Evolutionary conservation across 2,797 vertebrate species (phyloP), one percentile per base, ranked within the genome.

Genomic region (Distichodus sexfasciatus): DNA sequence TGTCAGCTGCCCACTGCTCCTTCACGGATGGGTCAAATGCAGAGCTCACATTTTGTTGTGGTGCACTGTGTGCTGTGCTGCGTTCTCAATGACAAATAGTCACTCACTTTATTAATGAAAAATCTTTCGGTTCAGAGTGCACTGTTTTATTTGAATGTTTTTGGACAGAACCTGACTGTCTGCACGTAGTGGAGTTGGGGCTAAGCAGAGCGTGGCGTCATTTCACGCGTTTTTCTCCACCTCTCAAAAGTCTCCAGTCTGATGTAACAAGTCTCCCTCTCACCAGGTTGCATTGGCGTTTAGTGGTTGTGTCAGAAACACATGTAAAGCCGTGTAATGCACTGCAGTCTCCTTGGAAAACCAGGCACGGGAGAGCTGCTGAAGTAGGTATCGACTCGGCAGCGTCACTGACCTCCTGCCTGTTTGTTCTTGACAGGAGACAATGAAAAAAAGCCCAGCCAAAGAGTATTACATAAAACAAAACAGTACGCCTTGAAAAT

Each of bases 341-440:
- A 12, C 35, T 58, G 17, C 26, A 21, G 14, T 26, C 15, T 40
- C 53, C 33, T 43, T 11, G 7, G 6, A 23, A 40, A 14, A 14
- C 19, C 21, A 26, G 33, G 21, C 21, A 9, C 40, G 54, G 35
- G 54, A 40, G 31, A 55, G 21, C 2, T 26, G 35, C 4, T 40
- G 35, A n/a, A 58, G 54, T 58, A 38, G 33, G 19, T 58, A 21
- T 58, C 40, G 54, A 58, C 54, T 58, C 29, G 21, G 53, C 14
- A 33, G 53, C 14, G 53, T 33, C 35, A 9, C 8, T 14, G 7
- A n/a, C 21, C 19, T 24, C 35, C 26, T 15, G 1, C n/a, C n/a
- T 58, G 54, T 40, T 40, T 58, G 11, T 58, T 40, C 54, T n/a
- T 58, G 54, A 36, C 17, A 8, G 21, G 35, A 40, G 54, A 40